Evolutionary conservation across 1,140 invertebrate genomes (phyloP).

Genomic region (Batillaria attramentaria): DNA sequence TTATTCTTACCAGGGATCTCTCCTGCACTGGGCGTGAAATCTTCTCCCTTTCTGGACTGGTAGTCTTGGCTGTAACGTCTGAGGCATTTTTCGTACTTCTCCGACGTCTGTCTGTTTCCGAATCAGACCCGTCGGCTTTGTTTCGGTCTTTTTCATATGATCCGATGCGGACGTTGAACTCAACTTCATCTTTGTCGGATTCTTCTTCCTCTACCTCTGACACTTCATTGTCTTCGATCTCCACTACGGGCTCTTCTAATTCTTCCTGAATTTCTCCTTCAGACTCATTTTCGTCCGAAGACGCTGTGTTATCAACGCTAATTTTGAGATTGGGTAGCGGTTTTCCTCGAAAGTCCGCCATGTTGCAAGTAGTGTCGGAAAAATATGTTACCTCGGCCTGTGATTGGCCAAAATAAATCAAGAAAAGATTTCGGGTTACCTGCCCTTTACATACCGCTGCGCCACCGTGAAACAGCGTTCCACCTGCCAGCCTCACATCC

Average conservation of each 20-base stretch:
- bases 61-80: neutral
- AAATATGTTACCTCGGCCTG: neutral
- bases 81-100: neutral
- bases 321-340: conserved; percentile 64
- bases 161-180: conserved; percentile 31
- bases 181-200: conserved; percentile 34
- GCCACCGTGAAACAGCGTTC: too few relatives aligned
- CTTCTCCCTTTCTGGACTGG: neutral
- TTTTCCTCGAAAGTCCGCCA: conserved; percentile 47
- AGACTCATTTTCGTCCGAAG: conserved; percentile 48
- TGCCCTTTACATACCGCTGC: too few relatives aligned
- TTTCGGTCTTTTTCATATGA: conserved; percentile 10
- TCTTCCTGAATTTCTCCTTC: conserved; percentile 30
- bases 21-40: too few relatives aligned
- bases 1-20: too few relatives aligned
- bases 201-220: conserved; percentile 35
- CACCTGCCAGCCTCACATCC: too few relatives aligned
- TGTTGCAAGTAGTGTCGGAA: conserved; percentile 33
- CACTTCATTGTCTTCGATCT: conserved; percentile 30
- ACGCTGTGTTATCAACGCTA: conserved; percentile 62
- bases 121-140: neutral
- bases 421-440: too few relatives aligned
- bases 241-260: neutral
- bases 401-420: conserved; percentile 21
- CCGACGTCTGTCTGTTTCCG: neutral